A percentile compares a stretch with the other conserved stretches of the same genome.
phyloP scores from a whole-genome alignment of 2,797 vertebrate species.

The Melanotaenia pygmaea region DNA sequence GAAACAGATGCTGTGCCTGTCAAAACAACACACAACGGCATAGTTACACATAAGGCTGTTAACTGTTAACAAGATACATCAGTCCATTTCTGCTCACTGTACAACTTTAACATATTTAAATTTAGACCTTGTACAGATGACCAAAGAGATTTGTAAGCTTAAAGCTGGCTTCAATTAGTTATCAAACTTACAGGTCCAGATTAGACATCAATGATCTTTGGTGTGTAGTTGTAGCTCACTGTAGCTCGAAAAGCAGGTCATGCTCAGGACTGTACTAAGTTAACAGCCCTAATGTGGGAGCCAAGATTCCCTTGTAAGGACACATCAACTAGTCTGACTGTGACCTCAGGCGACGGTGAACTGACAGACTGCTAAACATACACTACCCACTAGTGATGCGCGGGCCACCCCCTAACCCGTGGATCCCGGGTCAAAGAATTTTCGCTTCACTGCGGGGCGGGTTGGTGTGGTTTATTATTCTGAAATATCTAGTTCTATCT shows the following conservation, averaged over 20 bases:
- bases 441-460: no score
- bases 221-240: not conserved
- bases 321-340: not conserved
- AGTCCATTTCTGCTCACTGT: not conserved
- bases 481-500: no score
- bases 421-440: no score
- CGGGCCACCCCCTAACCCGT: no score
- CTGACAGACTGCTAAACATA: not conserved
- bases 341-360: slow-evolving; percentile 19
- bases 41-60: not conserved
- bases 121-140: not conserved
- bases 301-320: slow-evolving; percentile 26
- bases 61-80: not conserved
- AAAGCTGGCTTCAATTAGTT: not conserved
- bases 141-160: not conserved
- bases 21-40: slow-evolving; percentile 20
- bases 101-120: not conserved
- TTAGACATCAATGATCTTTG: not conserved
- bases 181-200: not conserved
- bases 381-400: no score
- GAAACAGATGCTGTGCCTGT: slow-evolving; percentile 58
- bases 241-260: not conserved
- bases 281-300: not conserved
- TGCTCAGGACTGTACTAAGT: not conserved
- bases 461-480: no score